Evolutionary conservation across 2,888 invertebrate species (phyloP), one percentile per base, ranked within the genome.

Genomic region (Marasmarcha lunaedactyla): DNA sequence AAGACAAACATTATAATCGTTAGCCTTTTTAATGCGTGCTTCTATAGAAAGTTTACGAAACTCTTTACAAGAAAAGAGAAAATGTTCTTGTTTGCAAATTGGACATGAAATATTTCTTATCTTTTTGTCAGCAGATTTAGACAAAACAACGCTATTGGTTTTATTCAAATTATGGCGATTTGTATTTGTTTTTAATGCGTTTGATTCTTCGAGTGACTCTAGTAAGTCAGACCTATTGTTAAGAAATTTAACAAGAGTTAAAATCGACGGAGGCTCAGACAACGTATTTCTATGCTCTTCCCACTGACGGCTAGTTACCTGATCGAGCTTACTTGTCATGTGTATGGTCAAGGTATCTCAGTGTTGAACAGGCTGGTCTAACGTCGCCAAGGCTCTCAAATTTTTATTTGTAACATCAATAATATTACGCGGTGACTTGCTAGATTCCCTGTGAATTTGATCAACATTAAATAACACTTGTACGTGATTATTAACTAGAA

Each of bases 401-500:
- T 47, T 47, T 36, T 42, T 44, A 15, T 45, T 45, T 0, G 41
- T 45, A 10, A 41, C 35, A 13, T 47, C 43, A 3, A 45, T 11
- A 13, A 55, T 26, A 9, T 46, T 30, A 11, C 49, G 44, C 15
- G 48, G 33, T 0, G 37, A 35, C 1, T 5, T 33, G 34, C 39
- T 25, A 5, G 46, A 52, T 38, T 52, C 49, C 30, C 15, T 44
- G 5, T 35, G 14, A 36, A 50, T 42, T 1, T 12, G 12, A 15
- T 50, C 42, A 15, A 48, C 30, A 15, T 43, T 45, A 42, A 53
- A 52, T 34, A 53, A 42, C 0, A 47, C 41, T 7, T 50, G 39
- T 5, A 51, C 37, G 34, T 52, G 52, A 34, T 50, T 46, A 33
- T 50, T 48, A 6, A 50, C 13, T 5, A 55, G 33, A 5, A 54